Evolutionary conservation across 2,888 invertebrate genomes (phyloP).

Genomic region (Quadroppia sp.): DNA sequence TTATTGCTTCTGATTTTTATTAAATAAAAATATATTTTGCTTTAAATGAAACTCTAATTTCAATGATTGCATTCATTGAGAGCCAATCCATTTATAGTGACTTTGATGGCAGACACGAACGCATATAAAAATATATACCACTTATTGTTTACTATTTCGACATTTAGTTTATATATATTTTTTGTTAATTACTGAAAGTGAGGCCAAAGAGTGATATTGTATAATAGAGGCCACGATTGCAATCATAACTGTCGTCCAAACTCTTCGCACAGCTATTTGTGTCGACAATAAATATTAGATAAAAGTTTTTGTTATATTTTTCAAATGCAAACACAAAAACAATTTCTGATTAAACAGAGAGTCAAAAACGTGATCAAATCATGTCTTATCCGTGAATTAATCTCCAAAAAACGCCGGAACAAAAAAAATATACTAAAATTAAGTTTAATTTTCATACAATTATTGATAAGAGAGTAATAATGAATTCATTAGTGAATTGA

Average conservation of each 20-base stretch:
- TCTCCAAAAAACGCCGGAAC: conserved; percentile 1
- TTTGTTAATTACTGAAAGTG: conserved; percentile 26
- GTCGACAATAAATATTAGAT: conserved; percentile 19
- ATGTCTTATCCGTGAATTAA: conserved; percentile 12
- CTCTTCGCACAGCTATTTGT: not conserved
- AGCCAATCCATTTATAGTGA: not conserved
- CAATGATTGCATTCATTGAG: not conserved
- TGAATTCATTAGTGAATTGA: not conserved
- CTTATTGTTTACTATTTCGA: conserved; percentile 9
- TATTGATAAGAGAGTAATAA: not conserved
- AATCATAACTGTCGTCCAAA: not conserved
- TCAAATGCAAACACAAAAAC: not conserved
- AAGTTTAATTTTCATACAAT: not conserved
- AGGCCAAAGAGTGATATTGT: not conserved
- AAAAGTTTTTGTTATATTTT: no score
- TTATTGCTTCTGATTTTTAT: conserved; percentile 25
- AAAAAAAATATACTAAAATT: conserved; percentile 1
- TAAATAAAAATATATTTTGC: not conserved
- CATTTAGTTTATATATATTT: not conserved
- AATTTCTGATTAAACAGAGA: no score
- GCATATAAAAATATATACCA: not conserved
- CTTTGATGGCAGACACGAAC: conserved; percentile 25
- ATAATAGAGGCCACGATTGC: not conserved
- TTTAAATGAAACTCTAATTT: conserved; percentile 19
- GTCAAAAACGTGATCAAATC: conserved; percentile 1